phyloP scores from a whole-genome alignment of 92 coral and sea anemone species.

The Palythoa heliodiscus region DNA sequence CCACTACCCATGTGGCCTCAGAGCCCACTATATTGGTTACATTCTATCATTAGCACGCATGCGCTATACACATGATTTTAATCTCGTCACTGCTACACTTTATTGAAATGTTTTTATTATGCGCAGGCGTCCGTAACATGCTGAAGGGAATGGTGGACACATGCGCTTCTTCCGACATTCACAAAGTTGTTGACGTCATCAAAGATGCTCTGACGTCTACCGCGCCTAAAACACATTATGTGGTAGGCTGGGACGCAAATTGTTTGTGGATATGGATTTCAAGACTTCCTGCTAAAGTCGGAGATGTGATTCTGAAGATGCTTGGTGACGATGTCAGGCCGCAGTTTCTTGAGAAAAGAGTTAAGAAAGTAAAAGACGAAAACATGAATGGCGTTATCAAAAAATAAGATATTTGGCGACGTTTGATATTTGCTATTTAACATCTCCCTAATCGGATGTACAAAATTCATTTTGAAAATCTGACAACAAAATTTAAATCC shows the following conservation, averaged over 20 bases:
- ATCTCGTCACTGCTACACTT: not conserved
- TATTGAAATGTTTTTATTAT: not conserved
- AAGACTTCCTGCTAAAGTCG: conserved; percentile 75
- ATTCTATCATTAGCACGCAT: too few relatives aligned
- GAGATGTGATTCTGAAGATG: conserved; percentile 68
- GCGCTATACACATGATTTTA: not conserved
- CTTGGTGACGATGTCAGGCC: conserved; percentile 70
- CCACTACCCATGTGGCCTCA: too few relatives aligned
- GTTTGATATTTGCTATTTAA: not conserved
- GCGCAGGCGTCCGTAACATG: conserved; percentile 75
- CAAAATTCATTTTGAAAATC: too few relatives aligned
- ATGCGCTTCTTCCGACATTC: conserved; percentile 77
- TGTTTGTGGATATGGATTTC: conserved; percentile 92
- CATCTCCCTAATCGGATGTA: too few relatives aligned
- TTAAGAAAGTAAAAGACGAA: not conserved
- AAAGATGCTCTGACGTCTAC: conserved; percentile 82
- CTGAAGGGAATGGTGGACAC: conserved; percentile 84
- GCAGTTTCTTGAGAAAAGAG: conserved; percentile 8
- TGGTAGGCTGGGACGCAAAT: conserved; percentile 91
- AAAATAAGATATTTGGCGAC: not conserved
- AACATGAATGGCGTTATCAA: conserved; percentile 9
- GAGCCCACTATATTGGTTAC: too few relatives aligned
- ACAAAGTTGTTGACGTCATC: conserved; percentile 78
- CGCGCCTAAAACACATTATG: conserved; percentile 78
- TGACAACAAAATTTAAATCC: too few relatives aligned